These are phyloP conservation scores for Fukomys damarensis DNA, from an alignment of 2,113 vertebrate genomes.

Conservation along the genomic window DNA sequence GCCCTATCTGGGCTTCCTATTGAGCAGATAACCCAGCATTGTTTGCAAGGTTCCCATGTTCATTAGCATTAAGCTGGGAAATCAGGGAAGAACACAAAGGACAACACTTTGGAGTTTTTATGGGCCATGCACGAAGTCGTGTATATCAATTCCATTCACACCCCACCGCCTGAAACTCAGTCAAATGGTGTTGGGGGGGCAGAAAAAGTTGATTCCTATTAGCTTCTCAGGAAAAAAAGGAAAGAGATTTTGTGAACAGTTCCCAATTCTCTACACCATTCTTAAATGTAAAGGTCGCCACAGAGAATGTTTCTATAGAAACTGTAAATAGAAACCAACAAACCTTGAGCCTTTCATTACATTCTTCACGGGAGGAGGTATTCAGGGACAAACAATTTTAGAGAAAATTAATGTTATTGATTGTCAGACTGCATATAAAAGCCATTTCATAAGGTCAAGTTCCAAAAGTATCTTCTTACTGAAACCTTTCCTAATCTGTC, in stretches of 20 bases:
- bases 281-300: constrained; percentile 44
- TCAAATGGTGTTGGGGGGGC: not conserved
- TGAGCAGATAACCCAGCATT: not conserved
- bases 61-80: not conserved
- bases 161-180: not conserved
- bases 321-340: constrained; percentile 61
- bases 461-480: not conserved
- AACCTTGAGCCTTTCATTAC: constrained; percentile 20
- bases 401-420: not conserved
- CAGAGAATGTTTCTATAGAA: constrained; percentile 45
- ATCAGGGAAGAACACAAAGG: not conserved
- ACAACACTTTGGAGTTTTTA: not conserved
- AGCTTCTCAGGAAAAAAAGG: not conserved
- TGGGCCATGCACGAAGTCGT: not conserved
- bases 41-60: constrained; percentile 8
- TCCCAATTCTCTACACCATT: constrained; percentile 37
- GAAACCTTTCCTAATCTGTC: not conserved
- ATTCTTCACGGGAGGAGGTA: not conserved
- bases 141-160: constrained; percentile 25
- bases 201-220: constrained; percentile 18
- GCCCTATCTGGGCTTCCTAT: not conserved
- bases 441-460: not conserved
- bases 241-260: constrained; percentile 5
- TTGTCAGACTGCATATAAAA: not conserved
- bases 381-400: constrained; percentile 11